A percentile compares a stretch with the other conserved stretches of the same genome.
Evolutionary conservation across 2,797 vertebrate genomes (phyloP).

Genomic region (Molothrus ater): DNA sequence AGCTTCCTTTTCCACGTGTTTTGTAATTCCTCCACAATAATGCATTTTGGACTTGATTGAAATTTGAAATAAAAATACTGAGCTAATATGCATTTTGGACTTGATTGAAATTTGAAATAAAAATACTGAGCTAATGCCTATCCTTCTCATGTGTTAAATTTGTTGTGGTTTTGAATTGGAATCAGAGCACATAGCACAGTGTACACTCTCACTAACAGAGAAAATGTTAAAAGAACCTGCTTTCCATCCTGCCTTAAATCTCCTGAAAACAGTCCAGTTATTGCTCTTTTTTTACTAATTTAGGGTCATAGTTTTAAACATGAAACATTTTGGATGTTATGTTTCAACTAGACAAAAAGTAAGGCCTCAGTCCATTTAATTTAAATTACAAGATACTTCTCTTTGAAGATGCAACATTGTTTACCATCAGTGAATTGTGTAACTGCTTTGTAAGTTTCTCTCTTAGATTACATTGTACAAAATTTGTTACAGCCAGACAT

Average conservation of each 20-base stretch:
- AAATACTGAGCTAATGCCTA: background rate
- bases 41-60: background rate
- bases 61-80: background rate
- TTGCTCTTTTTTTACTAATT: background rate
- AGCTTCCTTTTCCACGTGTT: background rate
- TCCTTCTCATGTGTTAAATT: background rate
- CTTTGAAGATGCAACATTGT: background rate
- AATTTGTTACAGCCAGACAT: background rate
- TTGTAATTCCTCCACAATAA: background rate
- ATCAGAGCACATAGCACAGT: background rate
- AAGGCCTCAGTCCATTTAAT: rapidly evolving
- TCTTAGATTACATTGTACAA: background rate
- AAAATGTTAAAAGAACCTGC: background rate
- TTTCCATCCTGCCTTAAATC: background rate
- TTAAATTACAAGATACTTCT: background rate
- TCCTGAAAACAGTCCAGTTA: background rate
- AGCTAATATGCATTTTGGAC: background rate
- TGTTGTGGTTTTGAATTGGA: background rate
- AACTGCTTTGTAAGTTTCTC: background rate
- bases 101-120: background rate
- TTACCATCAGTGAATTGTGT: background rate
- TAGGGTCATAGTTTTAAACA: background rate
- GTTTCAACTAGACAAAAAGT: background rate
- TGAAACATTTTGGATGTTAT: background rate
- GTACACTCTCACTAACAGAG: background rate